phyloP scores from a whole-genome alignment of 2,113 vertebrate genomes.

The Murina feae region DNA sequence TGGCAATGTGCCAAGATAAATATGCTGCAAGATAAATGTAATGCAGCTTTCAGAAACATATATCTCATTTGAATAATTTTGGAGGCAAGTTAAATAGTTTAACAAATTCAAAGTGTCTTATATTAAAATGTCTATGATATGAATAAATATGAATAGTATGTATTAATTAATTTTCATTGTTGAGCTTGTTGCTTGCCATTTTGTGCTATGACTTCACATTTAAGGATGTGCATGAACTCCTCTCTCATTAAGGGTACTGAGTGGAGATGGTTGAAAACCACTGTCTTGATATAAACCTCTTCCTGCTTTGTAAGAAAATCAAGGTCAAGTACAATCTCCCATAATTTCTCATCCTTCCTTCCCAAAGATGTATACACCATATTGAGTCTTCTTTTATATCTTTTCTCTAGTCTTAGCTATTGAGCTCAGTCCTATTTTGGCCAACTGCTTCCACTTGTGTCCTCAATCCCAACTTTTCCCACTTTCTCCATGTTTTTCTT shows the following conservation, averaged over 20 bases:
- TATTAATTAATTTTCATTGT: conserved; percentile 38
- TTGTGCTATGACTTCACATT: not conserved
- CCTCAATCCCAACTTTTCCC: not conserved
- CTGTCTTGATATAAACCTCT: not conserved
- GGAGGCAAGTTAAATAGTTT: conserved; percentile 45
- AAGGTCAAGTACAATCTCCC: not conserved
- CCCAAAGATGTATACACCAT: not conserved
- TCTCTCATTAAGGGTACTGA: not conserved
- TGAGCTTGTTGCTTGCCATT: not conserved
- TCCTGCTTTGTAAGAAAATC: not conserved
- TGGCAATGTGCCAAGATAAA: conserved; percentile 25
- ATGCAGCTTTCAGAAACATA: not conserved
- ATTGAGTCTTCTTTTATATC: not conserved
- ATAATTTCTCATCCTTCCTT: not conserved
- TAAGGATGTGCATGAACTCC: not conserved
- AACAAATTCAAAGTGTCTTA: conserved; percentile 40
- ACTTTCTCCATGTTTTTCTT: not conserved
- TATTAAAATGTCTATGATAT: conserved; percentile 26
- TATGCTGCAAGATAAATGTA: not conserved
- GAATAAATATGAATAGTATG: conserved; percentile 8
- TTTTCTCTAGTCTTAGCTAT: not conserved
- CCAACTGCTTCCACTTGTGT: not conserved
- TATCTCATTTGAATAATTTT: conserved; percentile 44
- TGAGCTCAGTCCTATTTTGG: not conserved
- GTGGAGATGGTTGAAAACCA: not conserved